These are phyloP conservation scores for Poliocrania exsul DNA, from an alignment of 2,797 vertebrate genomes.

Conservation along the genomic window DNA sequence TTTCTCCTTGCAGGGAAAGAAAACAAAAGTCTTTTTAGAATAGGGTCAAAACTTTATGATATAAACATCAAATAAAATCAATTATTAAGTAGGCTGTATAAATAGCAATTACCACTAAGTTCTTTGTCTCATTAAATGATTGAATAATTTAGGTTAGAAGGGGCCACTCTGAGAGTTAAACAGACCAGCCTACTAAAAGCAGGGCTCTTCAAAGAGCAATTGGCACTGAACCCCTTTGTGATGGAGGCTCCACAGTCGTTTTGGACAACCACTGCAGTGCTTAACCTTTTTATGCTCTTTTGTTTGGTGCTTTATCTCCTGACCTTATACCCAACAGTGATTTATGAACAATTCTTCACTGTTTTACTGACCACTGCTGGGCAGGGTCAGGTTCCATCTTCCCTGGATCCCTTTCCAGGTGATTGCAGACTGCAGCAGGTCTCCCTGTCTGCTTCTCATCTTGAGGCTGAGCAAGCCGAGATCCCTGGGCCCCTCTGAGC, in stretches of 20 bases:
- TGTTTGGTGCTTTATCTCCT: background rate
- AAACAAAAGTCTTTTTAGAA: background rate
- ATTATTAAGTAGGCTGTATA: background rate
- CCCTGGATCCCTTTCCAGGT: background rate
- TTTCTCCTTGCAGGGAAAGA: background rate
- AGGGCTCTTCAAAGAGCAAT: background rate
- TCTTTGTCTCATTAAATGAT: background rate
- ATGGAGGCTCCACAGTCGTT: background rate
- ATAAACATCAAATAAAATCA: background rate
- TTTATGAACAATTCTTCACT: background rate
- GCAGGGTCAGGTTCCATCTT: background rate
- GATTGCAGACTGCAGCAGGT: background rate
- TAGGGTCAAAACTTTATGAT: background rate
- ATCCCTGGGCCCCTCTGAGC: background rate
- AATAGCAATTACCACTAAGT: background rate
- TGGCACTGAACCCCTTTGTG: background rate
- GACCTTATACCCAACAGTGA: background rate
- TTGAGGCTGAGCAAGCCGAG: background rate
- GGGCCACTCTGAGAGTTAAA: background rate
- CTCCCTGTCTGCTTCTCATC: rapidly evolving
- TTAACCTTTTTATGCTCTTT: background rate
- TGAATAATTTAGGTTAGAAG: background rate
- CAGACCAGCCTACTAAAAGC: background rate
- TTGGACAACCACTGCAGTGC: background rate
- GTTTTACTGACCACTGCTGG: background rate